Conservation (phyloP, 2,113 vertebrate species). For the Amia ocellicauda region DNA sequence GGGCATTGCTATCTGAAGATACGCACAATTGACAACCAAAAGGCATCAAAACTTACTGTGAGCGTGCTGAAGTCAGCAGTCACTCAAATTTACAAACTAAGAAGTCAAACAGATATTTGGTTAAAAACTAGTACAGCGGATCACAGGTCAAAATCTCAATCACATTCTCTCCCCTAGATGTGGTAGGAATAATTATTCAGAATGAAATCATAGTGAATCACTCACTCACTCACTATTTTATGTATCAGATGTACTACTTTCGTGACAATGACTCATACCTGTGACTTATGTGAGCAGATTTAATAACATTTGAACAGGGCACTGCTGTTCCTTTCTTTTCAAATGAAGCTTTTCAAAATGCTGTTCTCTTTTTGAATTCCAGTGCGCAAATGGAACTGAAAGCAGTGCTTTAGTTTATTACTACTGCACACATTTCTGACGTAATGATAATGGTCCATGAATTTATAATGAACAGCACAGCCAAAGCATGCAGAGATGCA, state of each 20-base stretch:
- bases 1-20: too few relatives aligned
- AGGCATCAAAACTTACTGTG: slow-evolving; percentile 33
- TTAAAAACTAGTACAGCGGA: slow-evolving; percentile 38
- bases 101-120: slow-evolving; percentile 32
- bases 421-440: too few relatives aligned
- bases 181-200: background rate
- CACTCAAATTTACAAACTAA: slow-evolving; percentile 34
- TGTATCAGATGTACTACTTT: background rate
- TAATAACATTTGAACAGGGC: background rate
- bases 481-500: too few relatives aligned
- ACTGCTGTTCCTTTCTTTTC: background rate
- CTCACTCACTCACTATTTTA: background rate
- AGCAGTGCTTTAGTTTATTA: too few relatives aligned
- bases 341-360: background rate
- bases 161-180: background rate
- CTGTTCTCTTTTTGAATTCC: background rate
- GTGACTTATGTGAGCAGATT: background rate
- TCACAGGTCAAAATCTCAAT: slow-evolving; percentile 24
- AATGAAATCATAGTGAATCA: background rate
- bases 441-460: too few relatives aligned
- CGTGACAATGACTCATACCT: background rate
- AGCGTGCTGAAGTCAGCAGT: slow-evolving; percentile 26
- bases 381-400: too few relatives aligned
- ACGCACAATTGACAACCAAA: slow-evolving; percentile 36
- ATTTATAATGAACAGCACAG: too few relatives aligned